Percentiles rank a stretch among this genome's conserved stretches.
phyloP scores from a whole-genome alignment of 2,888 invertebrate species.

The Drosophila paucipuncta region DNA sequence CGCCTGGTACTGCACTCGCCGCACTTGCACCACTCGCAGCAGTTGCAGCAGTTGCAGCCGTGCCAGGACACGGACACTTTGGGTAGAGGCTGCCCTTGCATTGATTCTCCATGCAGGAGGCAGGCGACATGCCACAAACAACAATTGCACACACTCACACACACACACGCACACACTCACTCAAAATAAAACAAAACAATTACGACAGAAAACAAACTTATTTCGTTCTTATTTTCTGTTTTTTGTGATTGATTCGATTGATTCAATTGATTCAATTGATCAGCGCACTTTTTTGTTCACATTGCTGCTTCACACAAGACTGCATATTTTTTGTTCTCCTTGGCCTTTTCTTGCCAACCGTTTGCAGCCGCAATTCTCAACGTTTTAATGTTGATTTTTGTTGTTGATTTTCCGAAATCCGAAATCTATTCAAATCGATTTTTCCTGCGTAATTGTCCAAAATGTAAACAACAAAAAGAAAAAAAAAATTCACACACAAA shows the following conservation, averaged over 20 bases:
- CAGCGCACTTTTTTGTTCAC: slow-evolving; percentile 4
- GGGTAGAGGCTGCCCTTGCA: slow-evolving; percentile 58
- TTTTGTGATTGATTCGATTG: background rate
- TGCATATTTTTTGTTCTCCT: slow-evolving; percentile 19
- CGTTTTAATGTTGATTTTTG: slow-evolving; percentile 29
- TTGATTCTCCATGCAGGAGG: slow-evolving; percentile 72
- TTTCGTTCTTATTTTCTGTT: background rate
- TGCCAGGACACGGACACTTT: slow-evolving; percentile 48
- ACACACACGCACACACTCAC: background rate
- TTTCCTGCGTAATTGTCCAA: slow-evolving; percentile 76
- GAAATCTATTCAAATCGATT: slow-evolving; percentile 44
- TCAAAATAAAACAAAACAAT: slow-evolving; percentile 14
- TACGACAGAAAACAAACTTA: slow-evolving; percentile 13
- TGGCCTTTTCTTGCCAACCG: slow-evolving; percentile 7
- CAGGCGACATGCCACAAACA: slow-evolving; percentile 70
- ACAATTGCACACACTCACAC: slow-evolving; percentile 6
- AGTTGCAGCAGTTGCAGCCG: slow-evolving; percentile 6
- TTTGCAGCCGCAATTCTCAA: slow-evolving; percentile 32
- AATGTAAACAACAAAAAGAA: slow-evolving; percentile 64
- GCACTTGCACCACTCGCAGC: background rate
- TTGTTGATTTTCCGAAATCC: slow-evolving; percentile 40
- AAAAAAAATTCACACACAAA: background rate
- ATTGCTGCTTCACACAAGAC: slow-evolving; percentile 4
- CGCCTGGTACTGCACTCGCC: slow-evolving; percentile 16
- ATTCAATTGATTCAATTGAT: slow-evolving; percentile 1